Evolutionary conservation across 1,140 invertebrate species (phyloP), one percentile per base, ranked within the genome.

Genomic region (Panagrolaimus sp.): DNA sequence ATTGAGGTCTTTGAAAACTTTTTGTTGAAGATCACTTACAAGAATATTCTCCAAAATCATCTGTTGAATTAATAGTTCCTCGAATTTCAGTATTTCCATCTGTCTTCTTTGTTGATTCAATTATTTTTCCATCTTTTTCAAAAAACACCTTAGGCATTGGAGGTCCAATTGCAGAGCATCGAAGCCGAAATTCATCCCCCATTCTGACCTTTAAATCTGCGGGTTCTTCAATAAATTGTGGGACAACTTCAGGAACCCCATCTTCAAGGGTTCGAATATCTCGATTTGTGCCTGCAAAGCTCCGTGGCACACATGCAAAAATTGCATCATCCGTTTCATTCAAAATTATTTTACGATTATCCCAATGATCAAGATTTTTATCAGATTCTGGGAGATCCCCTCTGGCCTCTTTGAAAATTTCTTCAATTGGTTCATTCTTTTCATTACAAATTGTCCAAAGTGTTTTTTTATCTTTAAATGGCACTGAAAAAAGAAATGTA

Each of bases 381-480:
- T 65, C 63, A 47, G 24, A 12, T 5, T 65, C 63, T 10, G 63
- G 66, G 4, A 43, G 14, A 21, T 68, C 47, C 3, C 66, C 63
- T 12, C 63, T 21, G 0, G 66, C 28, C 38, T 65, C 14, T 9
- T 65, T 38, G 24, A 43, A 68, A n/a, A 38, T 15, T 12, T 21
- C 38, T 15, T 52, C 45, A 21, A 65, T 65, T 14, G 63, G 63
- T 21, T 47, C 43, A 43, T 21, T 21, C 15, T 65, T 65, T 44
- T 65, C 63, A 32, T 65, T 32, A 17, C 63, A 65, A n/a, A 5
- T 21, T 5, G 45, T 32, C 63, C 63, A 65, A n/a, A 65, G n/a
- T 21, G 21, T 15, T 65, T 32, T 21, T 21, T n/a, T 21, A 26
- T 58, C 52, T 12, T 12, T 21, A 14, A 58, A 1, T 12, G 52